Evolutionary conservation across 2,888 invertebrate species (phyloP).

Genomic region (Actias luna): DNA sequence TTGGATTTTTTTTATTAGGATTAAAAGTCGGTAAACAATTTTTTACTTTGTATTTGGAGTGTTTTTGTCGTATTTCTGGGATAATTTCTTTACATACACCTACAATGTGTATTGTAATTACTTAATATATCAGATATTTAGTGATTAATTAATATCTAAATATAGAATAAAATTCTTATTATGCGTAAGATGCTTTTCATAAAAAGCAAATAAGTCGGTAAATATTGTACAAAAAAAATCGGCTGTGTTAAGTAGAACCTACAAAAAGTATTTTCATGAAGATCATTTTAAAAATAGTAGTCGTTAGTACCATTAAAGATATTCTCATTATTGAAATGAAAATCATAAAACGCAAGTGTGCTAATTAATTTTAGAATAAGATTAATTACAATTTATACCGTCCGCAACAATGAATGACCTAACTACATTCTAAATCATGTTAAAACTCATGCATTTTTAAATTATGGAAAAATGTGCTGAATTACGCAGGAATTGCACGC

Average conservation of each 20-base stretch:
- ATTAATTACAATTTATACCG: neutral
- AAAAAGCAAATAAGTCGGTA: too few relatives aligned
- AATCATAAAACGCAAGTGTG: neutral
- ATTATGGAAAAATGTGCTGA: neutral
- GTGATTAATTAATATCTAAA: too few relatives aligned
- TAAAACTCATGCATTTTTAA: neutral
- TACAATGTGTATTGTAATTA: too few relatives aligned
- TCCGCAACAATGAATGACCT: neutral
- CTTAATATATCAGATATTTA: too few relatives aligned
- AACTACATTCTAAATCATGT: neutral
- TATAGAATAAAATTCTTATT: too few relatives aligned
- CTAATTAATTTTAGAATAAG: neutral
- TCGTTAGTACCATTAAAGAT: too few relatives aligned
- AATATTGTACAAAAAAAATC: too few relatives aligned
- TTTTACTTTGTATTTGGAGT: neutral
- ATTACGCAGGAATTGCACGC: neutral
- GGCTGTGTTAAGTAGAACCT: too few relatives aligned
- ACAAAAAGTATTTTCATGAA: too few relatives aligned
- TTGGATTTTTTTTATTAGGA: neutral
- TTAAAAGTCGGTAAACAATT: neutral
- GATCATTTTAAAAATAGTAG: too few relatives aligned
- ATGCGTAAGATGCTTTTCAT: too few relatives aligned
- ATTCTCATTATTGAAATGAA: neutral
- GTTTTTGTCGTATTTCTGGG: neutral
- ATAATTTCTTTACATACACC: too few relatives aligned